Percentiles rank a stretch among this genome's conserved stretches.
Conservation (phyloP, 2,113 vertebrate species). For the Pomatorhinus ruficollis region DNA sequence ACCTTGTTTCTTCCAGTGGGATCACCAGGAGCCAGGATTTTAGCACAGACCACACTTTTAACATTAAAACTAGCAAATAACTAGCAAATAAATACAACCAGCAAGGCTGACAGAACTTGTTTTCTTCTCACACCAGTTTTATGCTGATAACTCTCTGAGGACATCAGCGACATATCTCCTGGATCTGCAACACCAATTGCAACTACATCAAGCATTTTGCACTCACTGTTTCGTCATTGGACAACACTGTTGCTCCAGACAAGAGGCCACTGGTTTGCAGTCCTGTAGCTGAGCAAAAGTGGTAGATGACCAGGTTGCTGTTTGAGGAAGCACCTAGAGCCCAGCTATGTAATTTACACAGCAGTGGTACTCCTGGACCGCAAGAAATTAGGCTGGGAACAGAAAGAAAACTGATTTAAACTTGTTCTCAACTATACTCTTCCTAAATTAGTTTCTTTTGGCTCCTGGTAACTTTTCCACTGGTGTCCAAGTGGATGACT, state of each 20-base stretch:
- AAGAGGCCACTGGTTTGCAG: background rate
- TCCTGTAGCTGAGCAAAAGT: background rate
- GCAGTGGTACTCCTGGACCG: background rate
- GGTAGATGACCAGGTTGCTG: background rate
- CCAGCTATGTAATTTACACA: background rate
- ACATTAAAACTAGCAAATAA: background rate
- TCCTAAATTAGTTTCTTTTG: background rate
- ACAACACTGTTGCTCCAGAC: background rate
- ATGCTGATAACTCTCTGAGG: background rate
- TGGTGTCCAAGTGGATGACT: background rate
- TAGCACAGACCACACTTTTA: background rate
- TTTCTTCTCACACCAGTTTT: background rate
- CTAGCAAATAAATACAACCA: background rate
- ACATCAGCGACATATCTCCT: background rate
- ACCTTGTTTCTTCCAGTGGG: background rate
- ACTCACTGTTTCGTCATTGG: background rate
- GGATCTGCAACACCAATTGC: background rate
- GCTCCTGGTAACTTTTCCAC: background rate
- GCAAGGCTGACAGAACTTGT: background rate
- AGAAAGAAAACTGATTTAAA: background rate
- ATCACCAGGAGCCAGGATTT: background rate
- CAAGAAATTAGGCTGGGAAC: background rate
- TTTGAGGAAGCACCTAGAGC: background rate
- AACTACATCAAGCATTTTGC: background rate
- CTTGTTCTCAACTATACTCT: background rate